Percentiles rank a stretch among this genome's conserved stretches.
These are phyloP conservation scores for Polyergus mexicanus DNA, from an alignment of 1,140 invertebrate genomes.

Conservation along the genomic window DNA sequence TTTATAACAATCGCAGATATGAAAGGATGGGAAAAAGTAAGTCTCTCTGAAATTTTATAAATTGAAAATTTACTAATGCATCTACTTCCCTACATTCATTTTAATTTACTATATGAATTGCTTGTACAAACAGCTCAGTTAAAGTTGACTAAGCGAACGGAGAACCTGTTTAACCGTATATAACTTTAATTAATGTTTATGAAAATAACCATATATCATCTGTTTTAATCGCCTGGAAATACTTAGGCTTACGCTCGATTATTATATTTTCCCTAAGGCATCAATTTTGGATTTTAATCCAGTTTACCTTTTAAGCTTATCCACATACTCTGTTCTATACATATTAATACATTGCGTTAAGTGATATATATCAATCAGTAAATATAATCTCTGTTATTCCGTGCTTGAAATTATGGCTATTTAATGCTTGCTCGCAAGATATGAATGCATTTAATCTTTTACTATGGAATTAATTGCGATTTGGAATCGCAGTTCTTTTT, in stretches of 20 bases:
- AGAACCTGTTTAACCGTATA: constrained; percentile 14
- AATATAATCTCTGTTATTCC: constrained; percentile 21
- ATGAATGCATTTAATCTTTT: neutral
- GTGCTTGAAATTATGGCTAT: neutral
- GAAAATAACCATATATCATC: neutral
- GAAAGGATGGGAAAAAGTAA: constrained; percentile 26
- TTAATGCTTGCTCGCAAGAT: neutral
- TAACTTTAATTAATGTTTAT: constrained; percentile 31
- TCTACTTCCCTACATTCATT: constrained; percentile 31
- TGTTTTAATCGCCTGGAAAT: neutral
- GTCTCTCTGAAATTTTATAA: constrained; percentile 3
- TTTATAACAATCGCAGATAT: neutral
- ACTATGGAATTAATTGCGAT: constrained; percentile 13
- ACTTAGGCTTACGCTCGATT: neutral
- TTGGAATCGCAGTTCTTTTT: neutral
- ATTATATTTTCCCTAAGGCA: constrained; percentile 9
- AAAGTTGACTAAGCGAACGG: neutral
- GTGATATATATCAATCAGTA: constrained; percentile 18
- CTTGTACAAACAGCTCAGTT: neutral
- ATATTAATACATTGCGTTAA: constrained; percentile 28
- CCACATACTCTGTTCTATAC: neutral
- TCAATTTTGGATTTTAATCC: constrained; percentile 4
- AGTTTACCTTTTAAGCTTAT: constrained; percentile 10
- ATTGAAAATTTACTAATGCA: neutral
- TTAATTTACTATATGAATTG: neutral